Evolutionary conservation across 2,888 invertebrate genomes (phyloP), one percentile per base, ranked within the genome.

Genomic region (Drosophila mercatorum): DNA sequence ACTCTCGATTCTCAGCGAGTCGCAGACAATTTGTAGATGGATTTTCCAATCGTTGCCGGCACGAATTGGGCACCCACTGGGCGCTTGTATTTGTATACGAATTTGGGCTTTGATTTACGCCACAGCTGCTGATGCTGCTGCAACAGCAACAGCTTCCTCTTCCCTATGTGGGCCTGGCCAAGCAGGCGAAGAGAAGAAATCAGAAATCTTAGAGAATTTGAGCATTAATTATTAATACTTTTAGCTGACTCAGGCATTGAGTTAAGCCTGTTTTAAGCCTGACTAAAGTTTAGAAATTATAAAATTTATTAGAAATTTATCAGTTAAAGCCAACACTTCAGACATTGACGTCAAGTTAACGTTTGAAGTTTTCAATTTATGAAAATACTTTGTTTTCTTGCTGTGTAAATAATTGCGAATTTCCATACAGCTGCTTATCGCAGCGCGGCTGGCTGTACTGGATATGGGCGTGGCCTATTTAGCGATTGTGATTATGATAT

Each of bases 401-500:
- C 69, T 64, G 66, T 55, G 55, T 61, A 72, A 55, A 60, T 65
- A 69, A 57, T 67, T 67, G 52, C 36, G 44, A 46, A 67, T 58
- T 62, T 46, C 49, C 53, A 44, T 57, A 64, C 53, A 41, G 62
- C 41, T n/a, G 56, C 41, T 75, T 68, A 71, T 72, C 73, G 47
- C 44, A 34, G 55, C 40, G 53, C 22, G 47, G 67, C 51, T n/a
- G 38, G 43, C 52, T 60, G 66, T 67, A 80, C 73, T 78, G 69
- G 72, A 88, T 75, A 74, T 73, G 89, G 85, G 89, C 86, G 86
- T 80, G 76, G 84, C 57, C 88, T 82, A 81, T 87, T 78, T 87
- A 84, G 79, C 72, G 89, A 86, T 86, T 84, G 89, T 82, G 88
- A 86, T 86, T 86, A 86, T 87, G 89, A 87, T 86, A 81, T 87